A percentile compares a stretch with the other conserved stretches of the same genome.
Conservation (phyloP, 2,888 invertebrate genomes). For the Rhodophaea formosa region DNA sequence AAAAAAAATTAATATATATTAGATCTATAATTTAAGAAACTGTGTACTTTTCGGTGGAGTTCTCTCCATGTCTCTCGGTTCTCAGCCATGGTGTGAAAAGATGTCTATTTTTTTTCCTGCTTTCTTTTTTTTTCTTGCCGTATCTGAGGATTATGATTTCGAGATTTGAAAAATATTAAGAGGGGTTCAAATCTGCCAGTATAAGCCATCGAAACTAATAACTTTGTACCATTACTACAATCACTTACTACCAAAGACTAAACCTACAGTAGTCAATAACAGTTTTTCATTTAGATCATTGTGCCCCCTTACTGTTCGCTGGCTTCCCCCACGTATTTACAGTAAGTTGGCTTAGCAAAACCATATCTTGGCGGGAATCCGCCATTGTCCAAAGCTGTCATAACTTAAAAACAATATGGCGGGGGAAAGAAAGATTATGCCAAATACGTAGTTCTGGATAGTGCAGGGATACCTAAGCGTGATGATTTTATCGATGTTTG, state of each 20-base stretch:
- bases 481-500: slow-evolving; percentile 16
- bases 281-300: neutral
- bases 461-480: slow-evolving; percentile 14
- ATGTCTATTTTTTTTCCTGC: no score
- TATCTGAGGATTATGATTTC: no score
- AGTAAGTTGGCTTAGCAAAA: slow-evolving; percentile 21
- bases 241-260: neutral
- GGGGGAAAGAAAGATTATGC: slow-evolving; percentile 39
- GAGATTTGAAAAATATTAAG: no score
- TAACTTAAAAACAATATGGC: slow-evolving; percentile 72
- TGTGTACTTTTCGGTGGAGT: no score
- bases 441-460: slow-evolving; percentile 33
- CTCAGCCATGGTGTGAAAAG: no score
- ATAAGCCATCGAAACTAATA: no score
- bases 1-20: no score
- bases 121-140: no score
- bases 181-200: no score
- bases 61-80: no score
- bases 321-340: slow-evolving; percentile 4
- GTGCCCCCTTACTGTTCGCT: neutral
- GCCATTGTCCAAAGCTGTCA: slow-evolving; percentile 65
- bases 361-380: slow-evolving; percentile 42
- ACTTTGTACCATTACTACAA: neutral
- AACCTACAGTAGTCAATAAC: slow-evolving; percentile 1
- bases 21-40: no score